Conservation (phyloP, 2,888 invertebrate species). For the Parnassius glacialis region DNA sequence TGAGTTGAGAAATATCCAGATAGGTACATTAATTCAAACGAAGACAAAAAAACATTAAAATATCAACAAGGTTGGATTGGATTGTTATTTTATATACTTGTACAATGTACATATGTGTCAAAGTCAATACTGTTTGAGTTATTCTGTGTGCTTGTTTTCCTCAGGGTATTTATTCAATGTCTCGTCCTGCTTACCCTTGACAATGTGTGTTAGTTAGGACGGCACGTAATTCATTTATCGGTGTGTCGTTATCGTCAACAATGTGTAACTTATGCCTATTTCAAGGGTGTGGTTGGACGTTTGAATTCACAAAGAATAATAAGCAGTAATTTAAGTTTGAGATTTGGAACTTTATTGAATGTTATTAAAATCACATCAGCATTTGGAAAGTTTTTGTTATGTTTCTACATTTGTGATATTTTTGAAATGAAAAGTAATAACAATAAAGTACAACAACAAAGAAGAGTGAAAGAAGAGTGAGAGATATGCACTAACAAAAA, state of each 20-base stretch:
- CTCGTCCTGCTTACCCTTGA: conserved; percentile 20
- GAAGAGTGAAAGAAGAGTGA: too few species aligned
- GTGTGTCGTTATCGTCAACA: conserved; percentile 13
- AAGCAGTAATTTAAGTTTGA: too few species aligned
- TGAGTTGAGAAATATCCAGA: not conserved
- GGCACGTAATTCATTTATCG: conserved; percentile 9
- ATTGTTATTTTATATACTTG: not conserved
- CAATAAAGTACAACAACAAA: too few species aligned
- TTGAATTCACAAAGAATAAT: not conserved
- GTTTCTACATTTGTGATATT: too few species aligned
- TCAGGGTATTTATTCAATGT: conserved; percentile 6
- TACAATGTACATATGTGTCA: conserved; percentile 13
- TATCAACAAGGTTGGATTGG: not conserved
- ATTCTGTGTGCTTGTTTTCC: conserved; percentile 21
- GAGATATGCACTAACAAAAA: too few species aligned
- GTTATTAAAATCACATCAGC: too few species aligned
- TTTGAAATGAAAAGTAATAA: too few species aligned
- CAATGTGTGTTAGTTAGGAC: conserved; percentile 9
- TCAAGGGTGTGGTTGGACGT: conserved; percentile 6
- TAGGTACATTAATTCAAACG: conserved; percentile 2
- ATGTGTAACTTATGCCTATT: not conserved
- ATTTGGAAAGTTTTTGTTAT: too few species aligned
- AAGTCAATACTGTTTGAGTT: conserved; percentile 13
- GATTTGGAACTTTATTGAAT: too few species aligned
- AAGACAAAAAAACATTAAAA: not conserved